Percentiles rank a stretch among this genome's conserved stretches.
These are phyloP conservation scores for Parauchenoglanis punctatus DNA, from an alignment of 2,797 vertebrate genomes.

Conservation along the genomic window DNA sequence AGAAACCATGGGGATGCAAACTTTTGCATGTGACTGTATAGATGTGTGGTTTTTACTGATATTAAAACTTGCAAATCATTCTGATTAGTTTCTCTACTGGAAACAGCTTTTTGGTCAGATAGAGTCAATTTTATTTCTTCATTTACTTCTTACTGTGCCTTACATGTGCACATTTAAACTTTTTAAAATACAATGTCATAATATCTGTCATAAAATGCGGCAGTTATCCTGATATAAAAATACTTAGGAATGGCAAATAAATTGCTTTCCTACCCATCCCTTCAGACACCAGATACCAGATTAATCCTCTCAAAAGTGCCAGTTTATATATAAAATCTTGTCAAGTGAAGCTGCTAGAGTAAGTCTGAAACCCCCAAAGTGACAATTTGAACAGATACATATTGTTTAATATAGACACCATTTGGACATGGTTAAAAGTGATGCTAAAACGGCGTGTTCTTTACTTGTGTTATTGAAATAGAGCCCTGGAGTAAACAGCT, in stretches of 20 bases:
- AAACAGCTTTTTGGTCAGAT: background rate
- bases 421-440: slow-evolving; percentile 3
- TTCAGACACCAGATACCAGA: background rate
- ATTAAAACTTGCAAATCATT: background rate
- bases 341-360: background rate
- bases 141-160: background rate
- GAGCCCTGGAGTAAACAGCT: background rate
- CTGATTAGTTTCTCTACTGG: background rate
- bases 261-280: background rate
- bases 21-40: background rate
- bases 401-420: slow-evolving; percentile 11
- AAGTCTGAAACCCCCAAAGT: background rate
- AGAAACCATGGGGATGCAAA: background rate
- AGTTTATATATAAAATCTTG: background rate
- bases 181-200: background rate
- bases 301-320: background rate
- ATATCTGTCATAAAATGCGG: background rate
- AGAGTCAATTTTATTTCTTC: background rate
- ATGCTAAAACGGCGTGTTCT: slow-evolving; percentile 5
- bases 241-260: background rate
- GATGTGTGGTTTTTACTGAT: background rate
- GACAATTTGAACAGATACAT: background rate
- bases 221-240: background rate
- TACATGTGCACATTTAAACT: background rate
- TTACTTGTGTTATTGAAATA: background rate